Evolutionary conservation across 2,113 vertebrate species (phyloP).

Genomic region (Python bivittatus): DNA sequence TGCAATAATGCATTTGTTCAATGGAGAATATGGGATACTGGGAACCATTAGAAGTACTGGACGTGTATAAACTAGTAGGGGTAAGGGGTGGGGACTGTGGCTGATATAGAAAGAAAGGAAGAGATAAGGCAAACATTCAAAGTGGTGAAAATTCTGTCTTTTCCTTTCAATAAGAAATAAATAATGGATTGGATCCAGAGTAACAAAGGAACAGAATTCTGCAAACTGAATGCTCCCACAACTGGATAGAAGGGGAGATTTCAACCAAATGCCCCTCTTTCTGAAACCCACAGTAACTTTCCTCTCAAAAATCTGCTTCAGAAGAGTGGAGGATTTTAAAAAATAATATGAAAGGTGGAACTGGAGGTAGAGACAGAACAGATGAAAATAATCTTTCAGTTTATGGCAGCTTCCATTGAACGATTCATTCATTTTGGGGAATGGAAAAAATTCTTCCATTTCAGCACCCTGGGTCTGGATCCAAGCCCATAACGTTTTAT

Average conservation of each 20-base stretch:
- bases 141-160: constrained; percentile 72
- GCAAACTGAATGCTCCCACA: background rate
- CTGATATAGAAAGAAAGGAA: constrained; percentile 81
- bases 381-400: background rate
- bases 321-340: background rate
- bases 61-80: constrained; percentile 80
- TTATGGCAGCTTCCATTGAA: background rate
- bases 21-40: constrained; percentile 85
- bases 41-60: constrained; percentile 80
- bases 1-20: constrained; percentile 92
- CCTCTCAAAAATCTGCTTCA: background rate
- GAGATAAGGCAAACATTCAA: constrained; percentile 81
- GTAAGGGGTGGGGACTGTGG: constrained; percentile 82
- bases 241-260: background rate
- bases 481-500: background rate
- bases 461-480: background rate
- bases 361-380: too few relatives aligned
- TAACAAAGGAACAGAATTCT: background rate
- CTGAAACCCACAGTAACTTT: background rate
- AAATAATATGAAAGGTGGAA: background rate
- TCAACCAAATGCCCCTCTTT: background rate
- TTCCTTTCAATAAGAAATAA: constrained; percentile 63
- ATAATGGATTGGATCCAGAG: background rate
- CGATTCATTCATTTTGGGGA: background rate
- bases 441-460: too few relatives aligned